Evolutionary conservation across 2,797 vertebrate species (phyloP).

Genomic region (Gymnoscopelus braueri): DNA sequence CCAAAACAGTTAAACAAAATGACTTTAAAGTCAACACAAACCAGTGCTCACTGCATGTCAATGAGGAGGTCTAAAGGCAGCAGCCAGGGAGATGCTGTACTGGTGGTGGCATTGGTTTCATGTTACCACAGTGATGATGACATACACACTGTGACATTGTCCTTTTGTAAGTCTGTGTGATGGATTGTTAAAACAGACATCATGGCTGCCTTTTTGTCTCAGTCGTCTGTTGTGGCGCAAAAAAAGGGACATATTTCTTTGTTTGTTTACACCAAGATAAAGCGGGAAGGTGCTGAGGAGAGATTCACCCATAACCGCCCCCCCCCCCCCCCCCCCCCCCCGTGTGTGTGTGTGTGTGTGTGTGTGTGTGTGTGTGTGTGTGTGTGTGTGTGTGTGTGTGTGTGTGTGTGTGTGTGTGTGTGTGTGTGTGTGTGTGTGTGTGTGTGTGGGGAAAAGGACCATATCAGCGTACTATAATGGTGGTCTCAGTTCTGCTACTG

Average conservation of each 20-base stretch:
- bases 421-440: neutral
- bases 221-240: neutral
- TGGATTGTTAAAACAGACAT: slow-evolving; percentile 19
- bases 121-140: slow-evolving; percentile 35
- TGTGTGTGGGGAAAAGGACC: neutral
- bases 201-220: neutral
- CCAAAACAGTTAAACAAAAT: neutral
- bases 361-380: neutral
- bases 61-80: neutral
- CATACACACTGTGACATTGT: slow-evolving; percentile 31
- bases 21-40: neutral
- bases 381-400: neutral
- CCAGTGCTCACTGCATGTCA: neutral
- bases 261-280: slow-evolving; percentile 24
- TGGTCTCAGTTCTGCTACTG: slow-evolving; percentile 3
- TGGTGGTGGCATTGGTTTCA: slow-evolving; percentile 25
- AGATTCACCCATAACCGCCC: slow-evolving; percentile 10
- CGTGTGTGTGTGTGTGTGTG: slow-evolving; percentile 1
- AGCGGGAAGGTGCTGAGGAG: slow-evolving; percentile 14
- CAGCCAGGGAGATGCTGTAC: slow-evolving; percentile 11
- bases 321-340: slow-evolving; percentile 1
- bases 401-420: too few species aligned
- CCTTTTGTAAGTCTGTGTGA: neutral
- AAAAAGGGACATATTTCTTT: slow-evolving; percentile 11
- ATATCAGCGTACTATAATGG: slow-evolving; percentile 22